Evolutionary conservation across 2,888 invertebrate species (phyloP).

Genomic region (Lasioglossum figueresi): DNA sequence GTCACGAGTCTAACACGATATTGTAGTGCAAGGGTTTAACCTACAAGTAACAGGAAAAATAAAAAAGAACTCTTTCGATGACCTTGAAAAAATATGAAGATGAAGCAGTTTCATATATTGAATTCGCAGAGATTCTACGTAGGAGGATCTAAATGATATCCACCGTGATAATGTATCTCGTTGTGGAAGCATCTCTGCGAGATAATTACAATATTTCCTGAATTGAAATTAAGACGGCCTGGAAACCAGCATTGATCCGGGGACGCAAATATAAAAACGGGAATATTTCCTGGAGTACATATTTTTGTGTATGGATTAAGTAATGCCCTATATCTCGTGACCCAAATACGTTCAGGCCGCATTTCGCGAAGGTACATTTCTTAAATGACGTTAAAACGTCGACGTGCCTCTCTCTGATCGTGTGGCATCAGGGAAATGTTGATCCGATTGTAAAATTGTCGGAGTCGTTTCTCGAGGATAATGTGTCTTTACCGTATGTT

Average conservation of each 20-base stretch:
- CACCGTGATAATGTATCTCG: background rate
- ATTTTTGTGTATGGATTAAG: slow-evolving; percentile 41
- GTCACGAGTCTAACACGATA: too few species aligned
- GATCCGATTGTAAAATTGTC: slow-evolving; percentile 25
- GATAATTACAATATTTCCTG: slow-evolving; percentile 1
- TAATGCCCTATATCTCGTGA: slow-evolving; percentile 46
- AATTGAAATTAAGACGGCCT: background rate
- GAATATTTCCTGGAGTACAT: slow-evolving; percentile 29
- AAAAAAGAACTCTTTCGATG: too few species aligned
- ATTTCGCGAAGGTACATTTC: slow-evolving; percentile 28
- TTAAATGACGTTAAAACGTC: slow-evolving; percentile 39
- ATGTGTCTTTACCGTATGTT: background rate
- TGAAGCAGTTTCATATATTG: background rate
- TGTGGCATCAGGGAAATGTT: slow-evolving; percentile 27
- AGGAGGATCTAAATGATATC: background rate
- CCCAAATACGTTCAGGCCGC: slow-evolving; percentile 39
- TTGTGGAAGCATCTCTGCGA: background rate
- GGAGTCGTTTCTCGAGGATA: slow-evolving; percentile 4
- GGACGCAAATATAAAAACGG: slow-evolving; percentile 17
- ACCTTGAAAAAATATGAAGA: background rate
- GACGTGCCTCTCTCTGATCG: slow-evolving; percentile 7
- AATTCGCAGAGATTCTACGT: background rate
- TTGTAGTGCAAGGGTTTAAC: too few species aligned
- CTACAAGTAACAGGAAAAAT: too few species aligned
- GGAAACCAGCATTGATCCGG: background rate